Evolutionary conservation across 2,113 vertebrate genomes (phyloP).

Genomic region (Corythornis madagascariensis): DNA sequence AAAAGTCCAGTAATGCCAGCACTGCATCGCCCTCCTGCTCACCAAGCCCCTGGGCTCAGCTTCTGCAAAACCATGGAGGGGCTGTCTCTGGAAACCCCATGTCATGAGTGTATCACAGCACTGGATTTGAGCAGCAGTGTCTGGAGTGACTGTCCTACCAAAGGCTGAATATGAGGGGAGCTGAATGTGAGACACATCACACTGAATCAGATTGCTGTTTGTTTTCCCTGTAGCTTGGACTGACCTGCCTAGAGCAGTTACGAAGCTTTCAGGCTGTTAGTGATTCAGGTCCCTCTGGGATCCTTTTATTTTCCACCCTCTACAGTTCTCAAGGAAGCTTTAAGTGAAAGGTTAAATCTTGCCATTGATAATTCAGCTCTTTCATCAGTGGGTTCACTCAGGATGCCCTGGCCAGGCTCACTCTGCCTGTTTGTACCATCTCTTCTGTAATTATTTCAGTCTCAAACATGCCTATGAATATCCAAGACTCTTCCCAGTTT

Average conservation of each 20-base stretch:
- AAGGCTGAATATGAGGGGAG: background rate
- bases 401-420: background rate
- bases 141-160: too few relatives aligned
- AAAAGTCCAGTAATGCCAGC: background rate
- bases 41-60: background rate
- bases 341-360: background rate
- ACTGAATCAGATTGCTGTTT: background rate
- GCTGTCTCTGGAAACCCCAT: background rate
- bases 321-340: background rate
- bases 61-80: background rate
- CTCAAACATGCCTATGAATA: background rate
- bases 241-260: background rate
- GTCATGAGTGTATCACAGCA: background rate
- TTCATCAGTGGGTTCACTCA: background rate
- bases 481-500: background rate
- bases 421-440: background rate
- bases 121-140: background rate
- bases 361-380: background rate
- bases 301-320: background rate
- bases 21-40: background rate
- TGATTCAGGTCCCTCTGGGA: background rate
- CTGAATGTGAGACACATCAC: background rate
- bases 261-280: background rate
- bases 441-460: background rate
- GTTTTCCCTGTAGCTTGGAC: background rate